Percentiles rank a stretch among this genome's conserved stretches.
phyloP scores from a whole-genome alignment of 1,140 invertebrate species.

The Drosophila nigromelanica region DNA sequence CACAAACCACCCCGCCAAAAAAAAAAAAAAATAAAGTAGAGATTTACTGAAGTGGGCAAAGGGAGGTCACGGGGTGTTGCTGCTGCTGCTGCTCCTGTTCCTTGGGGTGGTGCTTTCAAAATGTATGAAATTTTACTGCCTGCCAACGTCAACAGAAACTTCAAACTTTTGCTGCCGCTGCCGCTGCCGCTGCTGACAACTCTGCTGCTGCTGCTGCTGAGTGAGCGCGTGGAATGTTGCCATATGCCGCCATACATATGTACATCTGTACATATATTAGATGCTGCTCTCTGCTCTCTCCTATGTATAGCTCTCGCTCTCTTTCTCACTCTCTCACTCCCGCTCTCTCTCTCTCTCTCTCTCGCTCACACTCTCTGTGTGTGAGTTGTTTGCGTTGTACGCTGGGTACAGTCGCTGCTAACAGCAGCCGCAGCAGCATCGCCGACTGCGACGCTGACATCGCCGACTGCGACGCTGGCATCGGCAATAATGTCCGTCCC shows the following conservation, averaged over 20 bases:
- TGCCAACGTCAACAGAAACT: conserved; percentile 64
- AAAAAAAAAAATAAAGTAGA: conserved; percentile 35
- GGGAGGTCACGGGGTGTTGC: conserved; percentile 32
- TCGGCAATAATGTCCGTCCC: conserved; percentile 71
- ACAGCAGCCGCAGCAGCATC: conserved; percentile 43
- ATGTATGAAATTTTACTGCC: conserved; percentile 62
- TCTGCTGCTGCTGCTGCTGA: conserved; percentile 43
- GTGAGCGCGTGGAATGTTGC: conserved; percentile 72
- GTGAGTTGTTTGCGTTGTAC: conserved; percentile 62
- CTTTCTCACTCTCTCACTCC: neutral
- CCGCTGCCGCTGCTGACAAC: conserved; percentile 6
- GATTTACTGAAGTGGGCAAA: conserved; percentile 52
- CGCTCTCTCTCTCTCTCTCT: too few species aligned
- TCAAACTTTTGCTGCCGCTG: conserved; percentile 36
- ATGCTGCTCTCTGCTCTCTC: conserved; percentile 47
- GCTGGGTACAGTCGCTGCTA: conserved; percentile 75
- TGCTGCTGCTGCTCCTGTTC: conserved; percentile 13
- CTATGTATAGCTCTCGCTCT: conserved; percentile 1
- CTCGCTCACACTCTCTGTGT: conserved; percentile 1
- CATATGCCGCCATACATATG: conserved; percentile 78
- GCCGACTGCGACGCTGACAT: conserved; percentile 17
- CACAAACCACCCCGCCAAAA: conserved; percentile 56
- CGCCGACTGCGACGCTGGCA: conserved; percentile 32
- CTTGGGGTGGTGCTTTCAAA: conserved; percentile 58
- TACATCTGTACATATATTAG: conserved; percentile 51